Evolutionary conservation across 2,113 vertebrate species (phyloP).

Genomic region (Psittacara wagleri): DNA sequence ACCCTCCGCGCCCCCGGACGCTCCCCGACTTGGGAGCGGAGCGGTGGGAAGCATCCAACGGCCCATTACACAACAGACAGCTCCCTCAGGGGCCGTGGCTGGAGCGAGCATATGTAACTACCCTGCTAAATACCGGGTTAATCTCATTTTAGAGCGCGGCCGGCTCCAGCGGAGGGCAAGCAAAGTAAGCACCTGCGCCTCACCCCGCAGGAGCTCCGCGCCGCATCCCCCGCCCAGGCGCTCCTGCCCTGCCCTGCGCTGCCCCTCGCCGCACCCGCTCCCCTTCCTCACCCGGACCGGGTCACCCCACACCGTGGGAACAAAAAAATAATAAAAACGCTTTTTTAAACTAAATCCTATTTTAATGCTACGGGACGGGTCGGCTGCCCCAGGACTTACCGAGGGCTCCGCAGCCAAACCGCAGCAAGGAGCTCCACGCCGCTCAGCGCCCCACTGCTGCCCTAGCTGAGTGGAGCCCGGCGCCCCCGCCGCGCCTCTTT

Average conservation of each 20-base stretch:
- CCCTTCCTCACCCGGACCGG: background rate
- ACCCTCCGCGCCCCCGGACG: background rate
- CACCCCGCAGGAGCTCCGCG: background rate
- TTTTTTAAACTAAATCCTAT: background rate
- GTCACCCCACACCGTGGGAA: background rate
- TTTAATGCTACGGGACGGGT: background rate
- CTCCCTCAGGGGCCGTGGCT: background rate
- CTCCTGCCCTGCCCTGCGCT: background rate
- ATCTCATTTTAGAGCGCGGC: background rate
- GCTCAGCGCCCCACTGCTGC: fast-evolving
- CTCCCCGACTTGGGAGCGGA: background rate
- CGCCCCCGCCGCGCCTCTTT: background rate
- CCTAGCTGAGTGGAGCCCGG: background rate
- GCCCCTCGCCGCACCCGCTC: background rate
- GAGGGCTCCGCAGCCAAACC: background rate
- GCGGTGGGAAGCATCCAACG: background rate
- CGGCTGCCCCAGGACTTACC: slow-evolving; percentile 43
- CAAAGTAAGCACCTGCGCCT: background rate
- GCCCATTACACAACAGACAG: slow-evolving; percentile 1
- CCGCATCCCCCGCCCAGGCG: background rate
- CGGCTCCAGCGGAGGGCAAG: background rate
- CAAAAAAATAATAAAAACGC: fast-evolving
- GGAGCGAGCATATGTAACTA: background rate
- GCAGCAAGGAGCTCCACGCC: background rate
- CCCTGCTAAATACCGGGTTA: slow-evolving; percentile 45